Conservation (phyloP, 2,797 vertebrate species). For the Malurus leucopterus region DNA sequence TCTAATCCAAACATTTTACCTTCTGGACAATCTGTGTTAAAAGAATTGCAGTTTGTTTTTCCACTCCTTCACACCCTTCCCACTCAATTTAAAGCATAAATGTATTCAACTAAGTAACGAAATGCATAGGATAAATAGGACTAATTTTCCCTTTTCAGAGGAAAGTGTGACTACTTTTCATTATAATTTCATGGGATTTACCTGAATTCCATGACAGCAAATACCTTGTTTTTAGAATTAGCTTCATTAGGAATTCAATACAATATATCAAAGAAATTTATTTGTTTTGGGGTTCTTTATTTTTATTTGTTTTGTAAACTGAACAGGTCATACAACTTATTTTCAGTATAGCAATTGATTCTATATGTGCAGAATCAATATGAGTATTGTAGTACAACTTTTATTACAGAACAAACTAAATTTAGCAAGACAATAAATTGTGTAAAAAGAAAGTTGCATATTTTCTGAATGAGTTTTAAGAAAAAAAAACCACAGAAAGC, state of each 20-base stretch:
- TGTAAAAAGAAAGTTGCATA: not conserved
- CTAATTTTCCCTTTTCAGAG: not conserved
- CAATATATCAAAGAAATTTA: conserved; percentile 53
- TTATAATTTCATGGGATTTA: conserved; percentile 49
- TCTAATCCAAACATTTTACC: not conserved
- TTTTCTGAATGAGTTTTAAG: conserved; percentile 1
- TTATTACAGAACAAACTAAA: not conserved
- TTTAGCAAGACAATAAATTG: not conserved
- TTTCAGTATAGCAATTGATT: conserved; percentile 31
- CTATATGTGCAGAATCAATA: conserved; percentile 46
- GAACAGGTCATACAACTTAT: conserved; percentile 30
- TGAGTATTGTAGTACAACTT: not conserved
- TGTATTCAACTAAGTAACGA: not conserved
- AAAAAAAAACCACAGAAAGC: not conserved
- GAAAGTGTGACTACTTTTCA: conserved; percentile 34
- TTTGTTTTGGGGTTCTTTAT: conserved; percentile 48
- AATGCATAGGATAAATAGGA: conserved; percentile 19
- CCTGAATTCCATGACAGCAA: conserved; percentile 43
- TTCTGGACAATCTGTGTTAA: not conserved
- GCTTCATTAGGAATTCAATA: conserved; percentile 39
- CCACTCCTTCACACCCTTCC: not conserved
- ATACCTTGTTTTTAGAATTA: conserved; percentile 50
- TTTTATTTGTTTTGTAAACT: conserved; percentile 60
- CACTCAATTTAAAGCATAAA: not conserved
- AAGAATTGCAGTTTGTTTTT: not conserved